A percentile compares a stretch with the other conserved stretches of the same genome.
phyloP scores from a whole-genome alignment of 2,113 vertebrate genomes.

The Hippoglossus stenolepis region DNA sequence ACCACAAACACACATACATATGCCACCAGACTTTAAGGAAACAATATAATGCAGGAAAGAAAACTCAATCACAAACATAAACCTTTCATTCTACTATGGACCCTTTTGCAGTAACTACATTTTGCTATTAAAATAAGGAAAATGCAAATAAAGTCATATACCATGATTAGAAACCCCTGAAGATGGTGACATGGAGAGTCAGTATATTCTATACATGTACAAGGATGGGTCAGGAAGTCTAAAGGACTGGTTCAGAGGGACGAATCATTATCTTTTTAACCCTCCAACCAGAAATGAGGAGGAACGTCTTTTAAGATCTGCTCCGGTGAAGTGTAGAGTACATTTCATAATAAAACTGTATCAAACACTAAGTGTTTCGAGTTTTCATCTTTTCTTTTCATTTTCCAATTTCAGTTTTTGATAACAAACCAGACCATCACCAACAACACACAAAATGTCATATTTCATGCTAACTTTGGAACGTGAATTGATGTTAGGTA shows the following conservation, averaged over 20 bases:
- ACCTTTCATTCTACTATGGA: not conserved
- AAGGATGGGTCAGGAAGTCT: not conserved
- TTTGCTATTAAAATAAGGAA: not conserved
- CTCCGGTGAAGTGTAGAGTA: too few relatives aligned
- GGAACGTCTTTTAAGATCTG: slow-evolving; percentile 12
- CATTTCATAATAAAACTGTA: slow-evolving; percentile 16
- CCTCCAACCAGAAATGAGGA: slow-evolving; percentile 24
- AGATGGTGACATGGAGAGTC: not conserved
- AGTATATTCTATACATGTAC: not conserved
- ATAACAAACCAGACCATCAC: not conserved
- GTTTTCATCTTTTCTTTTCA: too few relatives aligned
- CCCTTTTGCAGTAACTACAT: not conserved
- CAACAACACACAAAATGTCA: not conserved
- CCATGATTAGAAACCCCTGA: not conserved
- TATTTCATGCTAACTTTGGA: not conserved
- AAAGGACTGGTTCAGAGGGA: slow-evolving; percentile 1
- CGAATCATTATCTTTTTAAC: slow-evolving; percentile 10
- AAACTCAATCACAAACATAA: not conserved
- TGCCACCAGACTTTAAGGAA: not conserved
- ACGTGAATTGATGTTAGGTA: not conserved
- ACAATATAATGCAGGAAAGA: not conserved
- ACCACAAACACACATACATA: not conserved
- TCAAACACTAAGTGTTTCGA: slow-evolving; percentile 4
- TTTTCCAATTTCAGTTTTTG: not conserved
- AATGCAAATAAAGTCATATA: not conserved